Evolutionary conservation across 2,797 vertebrate genomes (phyloP), one percentile per base, ranked within the genome.

Genomic region (Xerus rutilus): DNA sequence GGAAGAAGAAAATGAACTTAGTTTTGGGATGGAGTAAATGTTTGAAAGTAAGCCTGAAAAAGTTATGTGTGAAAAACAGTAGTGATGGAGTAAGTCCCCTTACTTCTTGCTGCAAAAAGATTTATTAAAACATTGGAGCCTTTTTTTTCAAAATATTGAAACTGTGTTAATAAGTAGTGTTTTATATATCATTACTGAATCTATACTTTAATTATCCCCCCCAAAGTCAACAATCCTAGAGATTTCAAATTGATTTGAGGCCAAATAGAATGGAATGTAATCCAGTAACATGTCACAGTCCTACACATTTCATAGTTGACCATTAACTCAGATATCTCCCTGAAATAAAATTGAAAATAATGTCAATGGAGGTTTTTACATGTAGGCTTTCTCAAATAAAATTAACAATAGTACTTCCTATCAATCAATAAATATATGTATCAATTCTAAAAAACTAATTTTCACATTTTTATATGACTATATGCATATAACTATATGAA

Each of bases 281-380:
- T 87, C 11, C 5, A 77, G 21, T n/a, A 81, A 83, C 35, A 39
- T 59, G n/a, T 45, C 45, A 64, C 11, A 35, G 3, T 32, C 85
- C 35, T 93, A 1, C 35, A 32, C 57, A 45, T 20, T 62, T 64
- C 86, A 82, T 62, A 30, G n/a, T 12, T 86, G 30, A 67, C 5
- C 23, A 90, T 3, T 78, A 92, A 90, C 7, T 89, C 17, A 79
- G 70, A 72, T 89, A 88, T 83, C 18, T 73, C 25, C 32, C 18
- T 77, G n/a, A 67, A 21, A 79, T 90, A 84, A 70, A 83, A 79
- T 83, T 72, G 92, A 65, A 89, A 59, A 67, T 23, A 69, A 35
- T 93, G 30, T 7, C 45, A 69, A 2, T 64, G 13, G 93, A 92
- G 70, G 64, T 4, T 72, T 10, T 84, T 91, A 83, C 25, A 64